Percentiles rank a stretch among this genome's conserved stretches.
phyloP scores from a whole-genome alignment of 2,113 vertebrate species.

The Dasyornis broadbenti region DNA sequence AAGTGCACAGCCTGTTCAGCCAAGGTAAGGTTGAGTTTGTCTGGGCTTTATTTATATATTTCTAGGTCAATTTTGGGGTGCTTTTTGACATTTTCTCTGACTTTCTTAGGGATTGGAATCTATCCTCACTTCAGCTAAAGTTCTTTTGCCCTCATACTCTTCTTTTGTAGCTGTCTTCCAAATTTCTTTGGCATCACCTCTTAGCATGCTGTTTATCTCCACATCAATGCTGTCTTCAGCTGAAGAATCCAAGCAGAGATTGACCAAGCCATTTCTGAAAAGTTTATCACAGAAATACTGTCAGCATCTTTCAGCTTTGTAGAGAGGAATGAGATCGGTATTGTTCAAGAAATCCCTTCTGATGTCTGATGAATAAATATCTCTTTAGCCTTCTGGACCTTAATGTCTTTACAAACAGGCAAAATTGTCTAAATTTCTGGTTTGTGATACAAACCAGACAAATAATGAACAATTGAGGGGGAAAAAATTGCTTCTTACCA shows the following conservation, averaged over 20 bases:
- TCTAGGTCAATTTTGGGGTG: neutral
- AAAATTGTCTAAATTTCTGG: neutral
- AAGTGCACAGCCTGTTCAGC: slow-evolving; percentile 96
- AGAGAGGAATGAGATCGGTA: neutral
- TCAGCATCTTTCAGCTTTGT: neutral
- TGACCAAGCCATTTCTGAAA: neutral
- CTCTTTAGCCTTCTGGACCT: neutral
- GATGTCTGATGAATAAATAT: neutral
- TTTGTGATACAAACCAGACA: neutral
- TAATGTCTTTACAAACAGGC: neutral
- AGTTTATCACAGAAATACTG: neutral
- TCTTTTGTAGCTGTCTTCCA: neutral
- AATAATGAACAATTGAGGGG: neutral
- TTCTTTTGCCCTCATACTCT: neutral
- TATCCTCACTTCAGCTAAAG: neutral
- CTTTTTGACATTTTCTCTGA: neutral
- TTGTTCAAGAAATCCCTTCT: neutral
- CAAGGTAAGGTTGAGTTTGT: slow-evolving; percentile 77
- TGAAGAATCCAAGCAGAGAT: neutral
- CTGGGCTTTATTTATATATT: neutral
- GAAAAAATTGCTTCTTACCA: neutral
- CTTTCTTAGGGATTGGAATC: neutral
- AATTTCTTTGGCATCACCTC: neutral
- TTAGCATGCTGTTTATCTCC: neutral
- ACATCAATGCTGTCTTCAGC: neutral